Percentiles rank a stretch among this genome's conserved stretches.
Evolutionary conservation across 2,113 vertebrate genomes (phyloP).

Genomic region (Alethe diademata): DNA sequence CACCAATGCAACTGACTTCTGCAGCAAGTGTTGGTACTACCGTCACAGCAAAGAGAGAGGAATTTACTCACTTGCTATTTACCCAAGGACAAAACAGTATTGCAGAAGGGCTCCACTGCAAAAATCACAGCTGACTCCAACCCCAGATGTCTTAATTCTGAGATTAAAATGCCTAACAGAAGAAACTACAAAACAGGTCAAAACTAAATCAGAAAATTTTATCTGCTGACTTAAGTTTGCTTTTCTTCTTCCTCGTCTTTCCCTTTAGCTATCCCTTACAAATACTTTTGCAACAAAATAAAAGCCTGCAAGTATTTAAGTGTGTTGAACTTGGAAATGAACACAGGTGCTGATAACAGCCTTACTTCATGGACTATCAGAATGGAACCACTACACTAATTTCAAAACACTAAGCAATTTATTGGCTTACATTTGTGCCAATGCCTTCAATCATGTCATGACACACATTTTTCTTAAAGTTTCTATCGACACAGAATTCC

Average conservation of each 20-base stretch:
- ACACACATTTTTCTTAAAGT: background rate
- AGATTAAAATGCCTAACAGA: background rate
- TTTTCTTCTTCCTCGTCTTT: background rate
- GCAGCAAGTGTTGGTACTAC: background rate
- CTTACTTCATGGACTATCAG: background rate
- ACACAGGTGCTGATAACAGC: background rate
- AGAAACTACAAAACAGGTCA: background rate
- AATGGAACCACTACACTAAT: background rate
- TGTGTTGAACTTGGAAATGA: background rate
- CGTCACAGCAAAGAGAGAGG: background rate
- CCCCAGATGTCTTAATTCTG: background rate
- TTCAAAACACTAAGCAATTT: background rate
- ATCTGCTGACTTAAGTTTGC: background rate
- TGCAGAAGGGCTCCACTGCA: background rate
- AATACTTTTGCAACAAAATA: background rate
- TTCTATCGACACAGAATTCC: background rate
- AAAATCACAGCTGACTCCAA: background rate
- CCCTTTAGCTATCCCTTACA: background rate
- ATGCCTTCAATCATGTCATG: background rate
- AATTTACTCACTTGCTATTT: background rate
- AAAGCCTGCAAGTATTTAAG: background rate
- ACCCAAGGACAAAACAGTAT: background rate
- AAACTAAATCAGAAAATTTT: background rate
- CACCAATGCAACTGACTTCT: background rate
- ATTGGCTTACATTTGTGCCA: background rate